These are phyloP conservation scores for Epinephelus malabaricus DNA, from an alignment of 2,797 vertebrate species.

Conservation along the genomic window DNA sequence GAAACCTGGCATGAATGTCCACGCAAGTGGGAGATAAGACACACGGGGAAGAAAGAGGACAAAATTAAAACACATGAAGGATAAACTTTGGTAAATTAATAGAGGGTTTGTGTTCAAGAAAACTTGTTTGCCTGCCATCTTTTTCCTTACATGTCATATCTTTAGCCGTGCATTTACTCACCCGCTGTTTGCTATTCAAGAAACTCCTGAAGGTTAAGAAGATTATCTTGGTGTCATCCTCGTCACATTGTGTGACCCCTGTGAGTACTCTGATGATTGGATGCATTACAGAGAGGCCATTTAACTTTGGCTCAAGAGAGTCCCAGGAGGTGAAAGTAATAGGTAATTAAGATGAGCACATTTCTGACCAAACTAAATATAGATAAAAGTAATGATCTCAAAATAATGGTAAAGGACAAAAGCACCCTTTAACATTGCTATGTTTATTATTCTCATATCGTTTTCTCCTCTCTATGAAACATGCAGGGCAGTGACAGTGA, in stretches of 20 bases:
- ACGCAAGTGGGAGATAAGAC: not conserved
- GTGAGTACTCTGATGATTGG: not conserved
- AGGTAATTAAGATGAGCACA: not conserved
- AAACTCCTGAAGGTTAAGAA: not conserved
- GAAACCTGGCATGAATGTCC: not conserved
- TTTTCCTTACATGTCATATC: not conserved
- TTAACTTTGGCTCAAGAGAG: not conserved
- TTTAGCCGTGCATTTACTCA: not conserved
- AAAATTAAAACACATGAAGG: not conserved
- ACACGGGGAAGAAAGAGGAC: not conserved
- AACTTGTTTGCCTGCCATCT: not conserved
- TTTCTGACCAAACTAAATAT: not conserved
- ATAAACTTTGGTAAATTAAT: too few species aligned
- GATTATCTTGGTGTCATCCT: constrained; percentile 6
- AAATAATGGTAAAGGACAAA: not conserved
- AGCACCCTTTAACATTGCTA: not conserved
- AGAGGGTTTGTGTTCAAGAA: not conserved
- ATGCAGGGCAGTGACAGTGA: not conserved
- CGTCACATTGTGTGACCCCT: not conserved
- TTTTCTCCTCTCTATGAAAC: not conserved
- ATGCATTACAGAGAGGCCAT: not conserved
- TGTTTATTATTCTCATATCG: constrained; percentile 9
- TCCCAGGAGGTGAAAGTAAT: not conserved
- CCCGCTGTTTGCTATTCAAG: not conserved
- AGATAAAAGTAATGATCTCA: not conserved